Conservation (phyloP, 1,140 invertebrate genomes). For the Orchesella cincta region DNA sequence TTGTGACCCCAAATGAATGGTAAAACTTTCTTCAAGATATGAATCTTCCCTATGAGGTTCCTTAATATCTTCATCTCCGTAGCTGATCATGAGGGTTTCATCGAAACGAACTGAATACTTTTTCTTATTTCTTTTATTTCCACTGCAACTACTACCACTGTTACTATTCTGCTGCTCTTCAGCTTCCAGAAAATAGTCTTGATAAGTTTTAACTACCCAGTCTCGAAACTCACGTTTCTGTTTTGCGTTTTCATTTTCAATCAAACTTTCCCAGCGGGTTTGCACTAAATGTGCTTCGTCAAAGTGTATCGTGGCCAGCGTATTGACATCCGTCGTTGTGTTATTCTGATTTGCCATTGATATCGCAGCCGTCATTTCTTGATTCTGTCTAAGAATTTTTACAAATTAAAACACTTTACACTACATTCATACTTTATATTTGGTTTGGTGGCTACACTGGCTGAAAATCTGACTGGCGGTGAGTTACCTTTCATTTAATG, state of each 20-base stretch:
- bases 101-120: constrained; percentile 48
- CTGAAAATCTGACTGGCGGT: background rate
- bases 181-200: constrained; percentile 65
- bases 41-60: constrained; percentile 54
- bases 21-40: constrained; percentile 89
- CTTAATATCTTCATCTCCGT: constrained; percentile 51
- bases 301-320: constrained; percentile 72
- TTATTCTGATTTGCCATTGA: constrained; percentile 65
- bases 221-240: constrained; percentile 75
- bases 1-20: constrained; percentile 94
- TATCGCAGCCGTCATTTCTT: constrained; percentile 76
- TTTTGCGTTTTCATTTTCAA: constrained; percentile 70
- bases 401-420: constrained; percentile 34
- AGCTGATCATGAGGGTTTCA: constrained; percentile 37
- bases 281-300: constrained; percentile 75
- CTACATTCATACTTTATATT: background rate
- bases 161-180: constrained; percentile 51
- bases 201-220: constrained; percentile 75
- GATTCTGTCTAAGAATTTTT: constrained; percentile 64
- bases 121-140: constrained; percentile 55
- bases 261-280: constrained; percentile 73
- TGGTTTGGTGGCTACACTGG: background rate
- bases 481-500: constrained; percentile 46
- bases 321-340: constrained; percentile 76
- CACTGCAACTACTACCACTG: constrained; percentile 58